Evolutionary conservation across 2,888 invertebrate species (phyloP), one percentile per base, ranked within the genome.

Genomic region (Rhingia rostrata): DNA sequence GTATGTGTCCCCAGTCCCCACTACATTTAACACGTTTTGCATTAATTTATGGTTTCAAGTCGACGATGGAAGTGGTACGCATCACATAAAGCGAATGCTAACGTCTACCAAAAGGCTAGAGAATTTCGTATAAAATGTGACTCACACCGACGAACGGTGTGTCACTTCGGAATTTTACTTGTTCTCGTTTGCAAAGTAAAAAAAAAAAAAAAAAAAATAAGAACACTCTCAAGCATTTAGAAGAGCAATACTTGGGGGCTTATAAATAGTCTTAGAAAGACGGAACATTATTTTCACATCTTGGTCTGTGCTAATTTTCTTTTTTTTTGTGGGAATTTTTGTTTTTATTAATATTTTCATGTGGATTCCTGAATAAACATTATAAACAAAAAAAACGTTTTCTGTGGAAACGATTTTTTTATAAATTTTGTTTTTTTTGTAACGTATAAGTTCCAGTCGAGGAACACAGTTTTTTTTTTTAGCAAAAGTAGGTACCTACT

Each of bases 131-230:
- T 54, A 30, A 39, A 49, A 54, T 79, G 22, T 22, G 83, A 79
- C 63, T 83, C 79, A 83, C 64, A 35, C n/a, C 54, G 56, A 37
- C 49, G 39, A 39, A 47, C 14, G 58, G 54, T 69, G 83, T 79
- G 83, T 69, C 83, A 74, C 79, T 69, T n/a, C 14, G 69, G 83
- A 69, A 83, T 83, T 74, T 83, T 35, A 53, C 69, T 64, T 69
- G 83, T 64, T 83, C 83, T 63, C 69, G 12, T 69, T 82, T 82
- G 32, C 35, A 72, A 72, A 35, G 47, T 37, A 54, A 70, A 66
- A 33, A 12, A 49, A 49, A 49, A 49, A 12, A 64, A 53, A 43
- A 53, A 61, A 47, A 47, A 49, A 30, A 41, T 45, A 32, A 4
- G 10, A 9, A 6, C 7, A 41, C 41, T 43, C 56, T 75, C 22